Percentiles rank a stretch among this genome's conserved stretches.
Evolutionary conservation across 1,140 invertebrate species (phyloP).

Genomic region (Heliothis virescens): DNA sequence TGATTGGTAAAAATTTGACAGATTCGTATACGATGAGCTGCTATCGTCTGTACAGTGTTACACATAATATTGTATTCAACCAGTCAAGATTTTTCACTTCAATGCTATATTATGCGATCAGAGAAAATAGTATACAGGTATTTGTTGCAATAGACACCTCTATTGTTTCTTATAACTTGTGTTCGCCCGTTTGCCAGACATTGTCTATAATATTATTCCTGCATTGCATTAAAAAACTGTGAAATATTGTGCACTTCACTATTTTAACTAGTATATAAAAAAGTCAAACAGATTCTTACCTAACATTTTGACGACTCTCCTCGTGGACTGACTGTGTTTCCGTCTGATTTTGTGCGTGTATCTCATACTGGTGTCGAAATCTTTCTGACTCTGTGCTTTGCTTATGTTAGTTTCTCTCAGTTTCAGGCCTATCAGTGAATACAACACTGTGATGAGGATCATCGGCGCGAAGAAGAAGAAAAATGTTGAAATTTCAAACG

Average conservation of each 20-base stretch:
- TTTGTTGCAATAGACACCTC: no score
- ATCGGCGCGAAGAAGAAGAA: constrained; percentile 95
- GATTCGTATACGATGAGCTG: no score
- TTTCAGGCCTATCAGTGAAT: constrained; percentile 93
- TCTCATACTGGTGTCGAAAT: constrained; percentile 59
- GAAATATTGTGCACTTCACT: neutral
- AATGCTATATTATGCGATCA: no score
- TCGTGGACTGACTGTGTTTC: constrained; percentile 85
- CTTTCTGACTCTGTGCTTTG: constrained; percentile 77
- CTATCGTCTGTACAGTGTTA: no score
- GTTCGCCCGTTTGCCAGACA: no score
- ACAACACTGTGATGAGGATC: constrained; percentile 94
- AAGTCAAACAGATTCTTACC: constrained; percentile 76
- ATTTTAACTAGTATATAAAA: neutral
- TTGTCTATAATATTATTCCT: no score
- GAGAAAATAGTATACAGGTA: no score
- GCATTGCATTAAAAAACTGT: no score
- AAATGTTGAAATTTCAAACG: constrained; percentile 94
- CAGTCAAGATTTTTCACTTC: no score
- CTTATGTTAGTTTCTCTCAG: constrained; percentile 88
- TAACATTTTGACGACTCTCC: constrained; percentile 87
- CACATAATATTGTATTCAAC: no score
- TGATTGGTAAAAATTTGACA: no score
- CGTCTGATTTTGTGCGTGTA: constrained; percentile 63
- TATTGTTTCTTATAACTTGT: no score